These are phyloP conservation scores for Micropoecilia bifurca DNA, from an alignment of 2,797 vertebrate genomes.

Conservation along the genomic window DNA sequence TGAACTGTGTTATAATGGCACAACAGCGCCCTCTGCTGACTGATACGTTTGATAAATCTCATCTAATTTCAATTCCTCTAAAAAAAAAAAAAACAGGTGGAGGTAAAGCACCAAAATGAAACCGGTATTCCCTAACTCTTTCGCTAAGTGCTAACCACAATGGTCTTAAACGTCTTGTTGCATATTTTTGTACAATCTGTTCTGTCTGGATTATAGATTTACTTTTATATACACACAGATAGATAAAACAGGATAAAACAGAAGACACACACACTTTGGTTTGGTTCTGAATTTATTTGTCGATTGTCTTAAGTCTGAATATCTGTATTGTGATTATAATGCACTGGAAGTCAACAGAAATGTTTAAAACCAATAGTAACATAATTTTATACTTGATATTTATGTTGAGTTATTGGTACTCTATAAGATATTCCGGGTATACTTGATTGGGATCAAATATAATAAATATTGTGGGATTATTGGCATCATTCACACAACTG, in stretches of 20 bases:
- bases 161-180: not conserved
- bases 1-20: not conserved
- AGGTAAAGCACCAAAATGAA: too few relatives aligned
- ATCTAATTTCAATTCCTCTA: not conserved
- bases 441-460: slow-evolving; percentile 91
- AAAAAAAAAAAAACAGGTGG: not conserved
- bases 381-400: not conserved
- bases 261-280: not conserved
- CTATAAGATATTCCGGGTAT: slow-evolving; percentile 91
- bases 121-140: not conserved
- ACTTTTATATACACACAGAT: not conserved
- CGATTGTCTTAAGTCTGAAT: not conserved
- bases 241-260: not conserved
- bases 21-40: slow-evolving; percentile 57
- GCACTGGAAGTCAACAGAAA: not conserved
- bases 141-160: not conserved
- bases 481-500: slow-evolving; percentile 86
- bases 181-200: not conserved
- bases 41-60: slow-evolving; percentile 12
- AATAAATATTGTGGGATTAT: slow-evolving; percentile 83
- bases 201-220: not conserved
- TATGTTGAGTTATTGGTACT: slow-evolving; percentile 73
- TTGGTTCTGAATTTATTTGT: not conserved
- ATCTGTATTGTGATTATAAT: not conserved
- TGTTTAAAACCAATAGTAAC: not conserved